Base-by-base conservation (phyloP, 2,888 invertebrate genomes). In the Orchestes rusci region DNA sequence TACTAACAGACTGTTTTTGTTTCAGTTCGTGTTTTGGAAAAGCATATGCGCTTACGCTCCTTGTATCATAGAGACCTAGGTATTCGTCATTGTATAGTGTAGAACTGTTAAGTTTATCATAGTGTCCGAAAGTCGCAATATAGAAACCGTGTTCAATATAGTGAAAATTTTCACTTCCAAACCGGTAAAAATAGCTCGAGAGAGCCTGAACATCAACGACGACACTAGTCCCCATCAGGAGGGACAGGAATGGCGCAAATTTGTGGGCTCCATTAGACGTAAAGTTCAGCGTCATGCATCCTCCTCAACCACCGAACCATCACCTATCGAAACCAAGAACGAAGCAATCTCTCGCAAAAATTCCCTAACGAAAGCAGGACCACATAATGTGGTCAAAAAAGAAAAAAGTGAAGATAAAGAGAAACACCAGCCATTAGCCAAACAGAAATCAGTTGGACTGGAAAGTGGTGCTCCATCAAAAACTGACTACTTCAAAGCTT, bases 211-310 rank as follows among this genome's bases (percentile, higher is more conserved):
- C 56, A 64, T 65, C 59, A 64, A 65, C 45, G 59, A 56, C 37
- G 60, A 61, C 45, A 45, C 35, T 1, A 42, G 38, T 34, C 41
- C 42, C n/a, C 32, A 32, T 5, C 46, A 43, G 29, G 46, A 50
- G 29, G 46, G 46, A 18, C 64, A 67, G 56, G 70, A 70, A 64
- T 70, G 70, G 70, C 59, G 65, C 41, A 64, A 61, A 53, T 62
- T 70, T 54, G 70, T 70, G 44, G 70, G 70, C 35, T 70, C 70
- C 18, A 68, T 70, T 48, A 61, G 68, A 43, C 60, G 70, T 20
- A 67, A 68, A 50, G 70, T 70, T 39, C 69, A 69, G 53, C 61
- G 69, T 47, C 66, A 67, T 63, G 65, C 63, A 36, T 62, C 67
- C 12, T 56, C 61, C 8, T 57, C 60, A 34, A 43, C 53, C 29